A percentile compares a stretch with the other conserved stretches of the same genome.
Conservation (phyloP, 2,113 vertebrate genomes). For the Coryphaenoides rupestris region DNA sequence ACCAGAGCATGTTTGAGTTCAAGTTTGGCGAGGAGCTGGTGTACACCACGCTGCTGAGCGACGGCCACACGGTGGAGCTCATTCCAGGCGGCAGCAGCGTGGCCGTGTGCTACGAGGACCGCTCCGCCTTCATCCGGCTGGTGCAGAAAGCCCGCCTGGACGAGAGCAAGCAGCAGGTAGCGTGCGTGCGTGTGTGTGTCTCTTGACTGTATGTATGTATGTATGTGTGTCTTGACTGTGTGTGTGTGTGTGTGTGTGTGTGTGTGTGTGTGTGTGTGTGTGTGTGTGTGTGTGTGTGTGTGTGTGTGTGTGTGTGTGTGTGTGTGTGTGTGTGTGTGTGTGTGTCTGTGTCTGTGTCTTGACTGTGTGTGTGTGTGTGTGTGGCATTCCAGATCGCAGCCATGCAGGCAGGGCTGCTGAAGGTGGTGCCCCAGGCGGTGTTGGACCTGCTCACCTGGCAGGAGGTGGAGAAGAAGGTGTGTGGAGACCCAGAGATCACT, state of each 20-base stretch:
- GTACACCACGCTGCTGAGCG: conserved; percentile 89
- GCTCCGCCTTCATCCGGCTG: conserved; percentile 83
- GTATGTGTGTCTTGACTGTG: not conserved
- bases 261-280: conserved; percentile 12
- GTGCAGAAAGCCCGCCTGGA: conserved; percentile 88
- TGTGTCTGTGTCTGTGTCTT: not conserved
- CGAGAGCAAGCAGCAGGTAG: conserved; percentile 94
- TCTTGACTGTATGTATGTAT: no score
- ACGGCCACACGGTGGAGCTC: conserved; percentile 85
- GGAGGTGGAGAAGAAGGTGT: conserved; percentile 95
- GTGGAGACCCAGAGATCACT: conserved; percentile 94
- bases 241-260: conserved; percentile 8
- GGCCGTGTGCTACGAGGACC: conserved; percentile 84
- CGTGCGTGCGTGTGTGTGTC: not conserved
- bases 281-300: not conserved
- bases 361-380: conserved; percentile 2
- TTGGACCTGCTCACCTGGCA: conserved; percentile 96
- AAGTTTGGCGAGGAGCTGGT: conserved; percentile 93
- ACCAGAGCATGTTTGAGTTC: conserved; percentile 92
- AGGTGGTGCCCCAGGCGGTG: conserved; percentile 95
- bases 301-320: not conserved
- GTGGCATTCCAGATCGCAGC: conserved; percentile 79
- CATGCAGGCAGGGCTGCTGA: conserved; percentile 90
- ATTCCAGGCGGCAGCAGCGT: conserved; percentile 81
- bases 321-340: no score